These are phyloP conservation scores for Tinea trinotella DNA, from an alignment of 2,888 invertebrate genomes.

Conservation along the genomic window DNA sequence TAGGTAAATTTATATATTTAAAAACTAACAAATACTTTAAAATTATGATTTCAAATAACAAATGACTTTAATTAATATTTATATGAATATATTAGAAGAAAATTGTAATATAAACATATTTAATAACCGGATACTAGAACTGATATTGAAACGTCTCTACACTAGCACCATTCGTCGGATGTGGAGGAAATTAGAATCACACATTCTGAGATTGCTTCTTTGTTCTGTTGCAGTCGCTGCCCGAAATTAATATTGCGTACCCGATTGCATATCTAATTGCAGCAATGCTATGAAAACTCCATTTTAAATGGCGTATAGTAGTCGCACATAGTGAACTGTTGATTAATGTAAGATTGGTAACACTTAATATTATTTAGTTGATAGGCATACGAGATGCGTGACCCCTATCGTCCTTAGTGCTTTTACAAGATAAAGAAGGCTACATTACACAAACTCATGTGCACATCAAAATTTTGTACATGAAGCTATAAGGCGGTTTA, in stretches of 20 bases:
- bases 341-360: slow-evolving; percentile 74
- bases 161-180: slow-evolving; percentile 34
- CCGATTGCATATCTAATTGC: slow-evolving; percentile 66
- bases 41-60: no score
- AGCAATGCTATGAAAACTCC: slow-evolving; percentile 70
- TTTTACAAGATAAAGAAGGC: slow-evolving; percentile 38
- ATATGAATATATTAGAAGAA: neutral
- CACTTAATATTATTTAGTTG: slow-evolving; percentile 65
- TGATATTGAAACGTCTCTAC: neutral
- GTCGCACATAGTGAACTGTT: slow-evolving; percentile 73
- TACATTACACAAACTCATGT: slow-evolving; percentile 5
- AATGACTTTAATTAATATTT: no score
- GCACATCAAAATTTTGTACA: slow-evolving; percentile 2
- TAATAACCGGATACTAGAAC: slow-evolving; percentile 3
- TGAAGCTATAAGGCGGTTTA: neutral
- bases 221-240: slow-evolving; percentile 61
- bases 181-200: slow-evolving; percentile 50
- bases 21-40: neutral
- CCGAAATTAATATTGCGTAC: slow-evolving; percentile 65
- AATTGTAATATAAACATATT: neutral
- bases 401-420: slow-evolving; percentile 50
- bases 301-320: slow-evolving; percentile 70
- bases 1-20: neutral
- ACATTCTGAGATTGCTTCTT: slow-evolving; percentile 33
- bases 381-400: slow-evolving; percentile 56